Evolutionary conservation across 23 tunicate species (phyloP).

Genomic region (Halocynthia roretzi): DNA sequence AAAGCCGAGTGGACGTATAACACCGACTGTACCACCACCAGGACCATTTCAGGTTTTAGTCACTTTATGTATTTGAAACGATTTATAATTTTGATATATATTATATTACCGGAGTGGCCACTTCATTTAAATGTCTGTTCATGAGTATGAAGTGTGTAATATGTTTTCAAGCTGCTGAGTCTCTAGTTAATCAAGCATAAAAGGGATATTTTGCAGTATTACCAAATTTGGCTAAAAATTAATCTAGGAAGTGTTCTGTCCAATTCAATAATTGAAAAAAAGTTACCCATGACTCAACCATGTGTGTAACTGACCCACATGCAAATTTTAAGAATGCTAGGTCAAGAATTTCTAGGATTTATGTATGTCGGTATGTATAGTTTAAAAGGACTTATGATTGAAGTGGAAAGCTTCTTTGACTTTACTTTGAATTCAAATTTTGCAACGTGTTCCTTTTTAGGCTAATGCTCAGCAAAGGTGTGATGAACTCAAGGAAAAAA

Average conservation of each 20-base stretch:
- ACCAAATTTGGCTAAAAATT: no score
- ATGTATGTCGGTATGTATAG: no score
- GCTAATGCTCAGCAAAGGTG: constrained; percentile 83
- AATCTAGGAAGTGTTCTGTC: no score
- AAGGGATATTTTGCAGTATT: not conserved
- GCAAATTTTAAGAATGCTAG: no score
- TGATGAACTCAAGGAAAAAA: constrained; percentile 73
- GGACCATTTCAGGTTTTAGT: constrained; percentile 63
- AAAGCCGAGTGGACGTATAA: constrained; percentile 70
- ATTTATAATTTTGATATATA: not conserved
- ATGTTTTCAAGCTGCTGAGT: not conserved
- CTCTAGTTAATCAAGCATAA: not conserved
- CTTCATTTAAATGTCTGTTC: not conserved
- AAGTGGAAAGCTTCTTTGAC: no score
- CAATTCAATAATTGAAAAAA: no score
- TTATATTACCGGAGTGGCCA: no score
- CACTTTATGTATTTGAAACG: not conserved
- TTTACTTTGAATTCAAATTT: no score
- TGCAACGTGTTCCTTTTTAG: constrained; percentile 2
- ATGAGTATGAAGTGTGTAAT: not conserved
- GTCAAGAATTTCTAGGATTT: no score
- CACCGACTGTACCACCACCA: constrained; percentile 67
- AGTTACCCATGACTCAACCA: no score
- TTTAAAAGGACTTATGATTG: no score
- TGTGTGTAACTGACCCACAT: no score